Percentiles rank a stretch among this genome's conserved stretches.
Conservation (phyloP, 2,888 invertebrate genomes). For the Neoaliturus tenellus region DNA sequence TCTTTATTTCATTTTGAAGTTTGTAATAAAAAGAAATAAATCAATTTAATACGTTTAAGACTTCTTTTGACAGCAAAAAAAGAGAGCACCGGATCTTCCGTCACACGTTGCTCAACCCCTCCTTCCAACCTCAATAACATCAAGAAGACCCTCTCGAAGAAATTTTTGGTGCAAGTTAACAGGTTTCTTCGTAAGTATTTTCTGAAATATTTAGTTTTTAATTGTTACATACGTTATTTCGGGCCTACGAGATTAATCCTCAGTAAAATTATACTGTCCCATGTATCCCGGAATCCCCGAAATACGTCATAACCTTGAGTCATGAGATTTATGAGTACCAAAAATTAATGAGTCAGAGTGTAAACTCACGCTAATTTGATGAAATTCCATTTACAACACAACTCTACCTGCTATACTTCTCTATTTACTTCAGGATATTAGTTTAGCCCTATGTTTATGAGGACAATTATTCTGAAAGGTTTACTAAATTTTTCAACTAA, state of each 20-base stretch:
- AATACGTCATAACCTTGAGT: slow-evolving; percentile 3
- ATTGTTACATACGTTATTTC: neutral
- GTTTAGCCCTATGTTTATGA: too few species aligned
- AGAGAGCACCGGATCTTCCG: slow-evolving; percentile 65
- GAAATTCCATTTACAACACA: too few species aligned
- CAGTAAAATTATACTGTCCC: too few species aligned
- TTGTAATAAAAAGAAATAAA: neutral
- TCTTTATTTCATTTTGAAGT: neutral
- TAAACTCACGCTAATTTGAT: neutral
- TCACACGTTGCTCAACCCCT: slow-evolving; percentile 69
- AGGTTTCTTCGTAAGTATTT: slow-evolving; percentile 67
- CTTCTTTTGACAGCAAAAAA: slow-evolving; percentile 40
- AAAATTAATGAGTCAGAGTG: neutral
- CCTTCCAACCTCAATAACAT: slow-evolving; percentile 64
- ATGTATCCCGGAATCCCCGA: neutral
- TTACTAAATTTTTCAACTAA: too few species aligned
- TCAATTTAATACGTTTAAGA: neutral
- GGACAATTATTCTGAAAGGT: too few species aligned
- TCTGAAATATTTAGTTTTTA: slow-evolving; percentile 1
- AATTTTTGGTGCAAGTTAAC: slow-evolving; percentile 66
- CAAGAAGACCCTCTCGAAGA: slow-evolving; percentile 65
- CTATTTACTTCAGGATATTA: too few species aligned
- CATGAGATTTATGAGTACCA: neutral
- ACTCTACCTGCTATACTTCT: too few species aligned
- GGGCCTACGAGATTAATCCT: too few species aligned